Evolutionary conservation across 2,888 invertebrate species (phyloP).

Genomic region (Dynastes maya): DNA sequence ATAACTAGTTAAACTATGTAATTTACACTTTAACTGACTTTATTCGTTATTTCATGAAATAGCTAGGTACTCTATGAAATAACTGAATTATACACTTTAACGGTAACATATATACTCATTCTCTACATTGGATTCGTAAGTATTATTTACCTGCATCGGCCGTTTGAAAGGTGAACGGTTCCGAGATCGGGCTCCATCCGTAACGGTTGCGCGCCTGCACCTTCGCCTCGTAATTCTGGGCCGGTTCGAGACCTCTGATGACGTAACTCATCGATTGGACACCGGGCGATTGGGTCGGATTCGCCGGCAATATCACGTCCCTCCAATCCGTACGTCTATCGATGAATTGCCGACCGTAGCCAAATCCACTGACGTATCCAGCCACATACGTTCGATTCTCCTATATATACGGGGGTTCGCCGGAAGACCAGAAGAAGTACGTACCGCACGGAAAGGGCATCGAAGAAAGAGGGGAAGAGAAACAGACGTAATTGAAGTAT

Average conservation of each 20-base stretch:
- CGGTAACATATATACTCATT: too few relatives aligned
- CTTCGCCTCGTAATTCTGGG: constrained; percentile 79
- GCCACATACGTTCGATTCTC: constrained; percentile 66
- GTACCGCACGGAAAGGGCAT: too few relatives aligned
- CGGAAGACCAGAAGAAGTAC: constrained; percentile 2
- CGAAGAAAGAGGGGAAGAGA: neutral
- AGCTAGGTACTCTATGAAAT: too few relatives aligned
- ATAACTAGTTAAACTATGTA: too few relatives aligned
- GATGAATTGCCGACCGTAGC: constrained; percentile 65
- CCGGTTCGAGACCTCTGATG: constrained; percentile 78
- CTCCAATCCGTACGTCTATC: constrained; percentile 73
- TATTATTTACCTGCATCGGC: constrained; percentile 75
- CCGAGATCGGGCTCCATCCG: constrained; percentile 79
- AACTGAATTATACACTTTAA: too few relatives aligned
- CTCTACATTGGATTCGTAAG: neutral
- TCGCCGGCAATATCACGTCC: constrained; percentile 74
- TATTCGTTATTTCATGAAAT: too few relatives aligned
- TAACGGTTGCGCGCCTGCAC: constrained; percentile 79
- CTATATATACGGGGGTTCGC: constrained; percentile 55
- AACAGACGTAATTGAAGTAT: constrained; percentile 35
- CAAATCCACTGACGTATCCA: constrained; percentile 63
- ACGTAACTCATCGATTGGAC: constrained; percentile 79
- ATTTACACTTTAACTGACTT: too few relatives aligned
- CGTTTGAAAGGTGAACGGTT: constrained; percentile 77
- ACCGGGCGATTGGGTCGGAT: constrained; percentile 69